Evolutionary conservation across 2,113 vertebrate genomes (phyloP).

Genomic region (Ploceus nigricollis): DNA sequence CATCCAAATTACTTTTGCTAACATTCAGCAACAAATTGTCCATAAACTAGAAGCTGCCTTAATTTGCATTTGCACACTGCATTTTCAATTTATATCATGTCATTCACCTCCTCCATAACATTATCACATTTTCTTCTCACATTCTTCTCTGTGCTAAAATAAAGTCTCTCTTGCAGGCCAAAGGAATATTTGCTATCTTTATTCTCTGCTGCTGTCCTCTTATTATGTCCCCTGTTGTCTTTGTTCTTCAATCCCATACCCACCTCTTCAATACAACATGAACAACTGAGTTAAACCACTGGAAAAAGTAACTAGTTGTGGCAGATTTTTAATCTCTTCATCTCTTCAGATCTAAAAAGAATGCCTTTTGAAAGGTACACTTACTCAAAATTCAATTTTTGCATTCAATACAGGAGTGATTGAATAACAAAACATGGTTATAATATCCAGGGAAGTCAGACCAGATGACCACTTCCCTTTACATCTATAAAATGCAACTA

Average conservation of each 20-base stretch:
- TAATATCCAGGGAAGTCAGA: not conserved
- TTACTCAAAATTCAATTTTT: not conserved
- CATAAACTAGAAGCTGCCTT: not conserved
- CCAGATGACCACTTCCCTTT: not conserved
- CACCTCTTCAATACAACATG: not conserved
- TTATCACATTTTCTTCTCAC: slow-evolving; percentile 38
- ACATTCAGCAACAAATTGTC: not conserved
- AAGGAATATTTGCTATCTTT: not conserved
- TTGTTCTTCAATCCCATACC: not conserved
- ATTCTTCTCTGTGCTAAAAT: slow-evolving; percentile 4
- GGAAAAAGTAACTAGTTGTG: not conserved
- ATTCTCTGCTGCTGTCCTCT: not conserved
- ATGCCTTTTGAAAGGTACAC: not conserved
- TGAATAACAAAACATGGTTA: not conserved
- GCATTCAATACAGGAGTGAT: not conserved
- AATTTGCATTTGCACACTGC: slow-evolving; percentile 12
- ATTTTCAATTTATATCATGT: not conserved
- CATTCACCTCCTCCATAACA: slow-evolving; percentile 41
- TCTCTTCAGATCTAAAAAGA: not conserved
- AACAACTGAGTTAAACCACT: not conserved
- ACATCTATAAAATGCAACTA: not conserved
- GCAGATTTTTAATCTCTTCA: not conserved
- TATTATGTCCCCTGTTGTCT: not conserved
- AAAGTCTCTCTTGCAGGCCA: not conserved
- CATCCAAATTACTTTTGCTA: slow-evolving; percentile 6